Base-by-base conservation (phyloP, 2,888 invertebrate species). In the Drosophila conformis region DNA sequence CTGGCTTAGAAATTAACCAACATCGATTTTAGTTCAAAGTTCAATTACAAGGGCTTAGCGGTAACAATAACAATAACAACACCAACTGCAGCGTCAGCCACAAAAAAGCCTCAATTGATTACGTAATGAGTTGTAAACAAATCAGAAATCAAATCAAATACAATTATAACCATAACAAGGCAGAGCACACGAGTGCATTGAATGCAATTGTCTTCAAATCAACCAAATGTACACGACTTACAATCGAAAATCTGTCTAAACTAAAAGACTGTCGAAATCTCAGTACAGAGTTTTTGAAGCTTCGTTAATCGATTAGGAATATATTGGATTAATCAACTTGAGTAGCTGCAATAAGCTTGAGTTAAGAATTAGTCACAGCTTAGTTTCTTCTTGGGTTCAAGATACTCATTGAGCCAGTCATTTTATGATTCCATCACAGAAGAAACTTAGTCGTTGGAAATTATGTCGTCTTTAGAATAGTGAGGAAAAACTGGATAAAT, bases 131-230 rank as follows among this genome's bases (percentile, higher is more conserved):
- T 62, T 71, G 83, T 77, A 78, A 74, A 72, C 66, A 70, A 59
- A 85, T 58, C 61, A n/a, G 42, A 69, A 71, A 73, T 60, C 58
- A 69, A 82, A 78, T 66, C 61, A 73, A 82, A 73, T 42, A 62
- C 75, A 71, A 46, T 35, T 48, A 61, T 62, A 72, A 69, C 64
- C 65, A 73, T 75, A 80, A 71, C 83, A 86, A 87, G 83, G 83
- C 88, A 80, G 73, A 48, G n/a, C 70, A 58, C 63, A 64, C 73
- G 66, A 84, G 67, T 73, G 59, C 72, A 89, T 83, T 81, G 65
- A 76, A 76, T 74, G 73, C 63, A 69, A 68, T 71, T 46, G 60
- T 70, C 42, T 63, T 59, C 35, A 72, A 80, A 72, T 69, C 73
- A 62, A 69, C 15, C 49, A 67, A 57, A 63, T 13, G 42, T 53